These are phyloP conservation scores for Dicroscelio sp. DNA, from an alignment of 2,888 invertebrate species.

Conservation along the genomic window DNA sequence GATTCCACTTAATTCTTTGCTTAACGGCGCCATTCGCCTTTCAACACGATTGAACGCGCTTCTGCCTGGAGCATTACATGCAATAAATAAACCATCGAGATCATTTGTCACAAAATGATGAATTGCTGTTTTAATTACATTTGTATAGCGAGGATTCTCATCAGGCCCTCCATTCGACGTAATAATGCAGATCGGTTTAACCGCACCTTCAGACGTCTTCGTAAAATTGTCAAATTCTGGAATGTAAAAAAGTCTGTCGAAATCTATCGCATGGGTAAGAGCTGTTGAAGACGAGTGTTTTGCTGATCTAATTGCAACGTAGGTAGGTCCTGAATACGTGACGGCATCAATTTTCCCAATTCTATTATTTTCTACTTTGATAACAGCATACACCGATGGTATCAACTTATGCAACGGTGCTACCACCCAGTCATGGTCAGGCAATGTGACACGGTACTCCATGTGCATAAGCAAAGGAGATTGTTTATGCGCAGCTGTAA, in stretches of 20 bases:
- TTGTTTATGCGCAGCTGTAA: constrained; percentile 90
- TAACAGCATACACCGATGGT: constrained; percentile 88
- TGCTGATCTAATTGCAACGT: constrained; percentile 88
- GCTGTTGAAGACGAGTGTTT: constrained; percentile 87
- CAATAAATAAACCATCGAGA: constrained; percentile 86
- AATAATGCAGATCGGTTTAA: background rate
- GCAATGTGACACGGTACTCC: constrained; percentile 84
- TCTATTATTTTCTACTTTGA: constrained; percentile 82
- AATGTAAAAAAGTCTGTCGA: background rate
- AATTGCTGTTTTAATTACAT: constrained; percentile 43
- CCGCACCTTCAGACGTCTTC: background rate
- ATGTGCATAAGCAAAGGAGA: constrained; percentile 88
- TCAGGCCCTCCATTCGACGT: constrained; percentile 83
- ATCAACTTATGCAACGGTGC: constrained; percentile 88
- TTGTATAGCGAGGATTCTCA: constrained; percentile 63
- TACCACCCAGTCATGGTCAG: constrained; percentile 89
- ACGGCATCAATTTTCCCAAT: constrained; percentile 88
- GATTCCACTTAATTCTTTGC: constrained; percentile 86
- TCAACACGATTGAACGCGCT: constrained; percentile 88
- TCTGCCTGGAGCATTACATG: constrained; percentile 86
- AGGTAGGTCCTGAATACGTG: constrained; percentile 90
- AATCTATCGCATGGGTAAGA: constrained; percentile 80
- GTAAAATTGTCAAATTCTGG: background rate
- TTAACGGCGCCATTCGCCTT: constrained; percentile 89
- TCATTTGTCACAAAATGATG: constrained; percentile 71